Conservation (phyloP, 2,797 vertebrate species). For the Paedocypris micromegethes region DNA sequence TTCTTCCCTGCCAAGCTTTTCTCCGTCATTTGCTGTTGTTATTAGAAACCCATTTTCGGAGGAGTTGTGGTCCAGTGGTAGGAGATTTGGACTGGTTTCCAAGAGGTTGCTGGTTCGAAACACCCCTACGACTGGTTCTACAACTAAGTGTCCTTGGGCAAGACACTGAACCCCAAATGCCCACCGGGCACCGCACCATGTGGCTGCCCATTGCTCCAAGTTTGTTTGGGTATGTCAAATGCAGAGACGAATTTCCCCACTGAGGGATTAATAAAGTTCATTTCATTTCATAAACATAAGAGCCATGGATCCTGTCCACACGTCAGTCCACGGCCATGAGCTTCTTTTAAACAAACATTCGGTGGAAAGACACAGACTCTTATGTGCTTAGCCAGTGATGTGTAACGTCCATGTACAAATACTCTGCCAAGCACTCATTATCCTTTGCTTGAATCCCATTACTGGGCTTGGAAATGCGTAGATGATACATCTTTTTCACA, state of each 20-base stretch:
- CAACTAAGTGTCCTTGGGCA: too few relatives aligned
- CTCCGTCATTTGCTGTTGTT: slow-evolving; percentile 9
- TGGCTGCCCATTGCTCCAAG: too few relatives aligned
- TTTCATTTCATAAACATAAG: slow-evolving; percentile 3
- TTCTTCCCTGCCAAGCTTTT: slow-evolving; percentile 7
- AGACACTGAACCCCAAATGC: too few relatives aligned
- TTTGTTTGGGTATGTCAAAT: too few relatives aligned
- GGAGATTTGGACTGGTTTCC: too few relatives aligned
- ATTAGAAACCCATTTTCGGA: slow-evolving; percentile 8
- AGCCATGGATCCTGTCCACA: background rate
- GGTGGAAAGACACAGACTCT: slow-evolving; percentile 20
- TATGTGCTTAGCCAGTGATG: background rate
- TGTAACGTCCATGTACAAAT: slow-evolving; percentile 6
- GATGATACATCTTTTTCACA: slow-evolving; percentile 9
- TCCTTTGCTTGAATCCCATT: slow-evolving; percentile 21
- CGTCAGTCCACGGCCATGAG: slow-evolving; percentile 10
- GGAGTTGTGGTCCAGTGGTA: background rate
- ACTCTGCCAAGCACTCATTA: slow-evolving; percentile 7
- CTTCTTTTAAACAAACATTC: slow-evolving; percentile 32
- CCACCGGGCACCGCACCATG: too few relatives aligned
- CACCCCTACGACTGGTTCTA: too few relatives aligned
- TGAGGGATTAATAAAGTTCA: too few relatives aligned
- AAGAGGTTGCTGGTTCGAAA: too few relatives aligned
- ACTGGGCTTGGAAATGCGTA: slow-evolving; percentile 16
- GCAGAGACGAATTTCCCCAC: too few relatives aligned